Evolutionary conservation across 92 coral and sea anemone species (phyloP), one percentile per base, ranked within the genome.

Genomic region (Ricordea florida): DNA sequence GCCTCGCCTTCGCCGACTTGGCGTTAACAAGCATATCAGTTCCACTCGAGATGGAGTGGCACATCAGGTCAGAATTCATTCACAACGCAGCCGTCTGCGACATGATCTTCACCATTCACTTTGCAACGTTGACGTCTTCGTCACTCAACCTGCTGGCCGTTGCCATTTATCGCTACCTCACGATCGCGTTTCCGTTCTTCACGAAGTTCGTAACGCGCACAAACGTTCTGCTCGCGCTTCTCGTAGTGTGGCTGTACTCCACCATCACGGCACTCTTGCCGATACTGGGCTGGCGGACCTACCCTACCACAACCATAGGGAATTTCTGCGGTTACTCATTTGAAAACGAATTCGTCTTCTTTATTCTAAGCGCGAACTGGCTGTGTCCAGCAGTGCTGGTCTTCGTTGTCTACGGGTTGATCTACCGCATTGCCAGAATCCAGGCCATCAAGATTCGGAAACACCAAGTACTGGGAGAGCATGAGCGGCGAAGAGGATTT

Each of bases 41-140:
- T 38, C 97, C 97, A 10, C 56, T 91, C 22, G 93, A 91, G 44
- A 25, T 91, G 37, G 93, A 91, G 42, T 84, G 82, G 87, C 84
- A 79, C 31, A 29, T 87, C 26, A 81, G 83, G 37, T 37, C 64
- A 6, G 63, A 46, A 13, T 91, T 91, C 66, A 71, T 59, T 17
- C 97, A 91, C 50, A 67, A 85, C 14, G 74, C 66, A 0, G 32
- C 45, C 14, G 71, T 88, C 4, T 91, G 97, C 43, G 97, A 91
- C 6, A 72, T 91, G 11, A 52, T 88, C 41, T 91, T 84, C 51
- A 76, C 88, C n/a, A 26, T 57, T 13, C 72, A 69, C 58, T 83
- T 79, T 36, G 49, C 85, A 0, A 78, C 83, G 3, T 59, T 91
- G 31, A 75, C 93, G 1, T 87, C 84, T 33, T 91, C 97, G 16